These are phyloP conservation scores for Acrobasis consociella DNA, from an alignment of 2,888 invertebrate genomes.

Conservation along the genomic window DNA sequence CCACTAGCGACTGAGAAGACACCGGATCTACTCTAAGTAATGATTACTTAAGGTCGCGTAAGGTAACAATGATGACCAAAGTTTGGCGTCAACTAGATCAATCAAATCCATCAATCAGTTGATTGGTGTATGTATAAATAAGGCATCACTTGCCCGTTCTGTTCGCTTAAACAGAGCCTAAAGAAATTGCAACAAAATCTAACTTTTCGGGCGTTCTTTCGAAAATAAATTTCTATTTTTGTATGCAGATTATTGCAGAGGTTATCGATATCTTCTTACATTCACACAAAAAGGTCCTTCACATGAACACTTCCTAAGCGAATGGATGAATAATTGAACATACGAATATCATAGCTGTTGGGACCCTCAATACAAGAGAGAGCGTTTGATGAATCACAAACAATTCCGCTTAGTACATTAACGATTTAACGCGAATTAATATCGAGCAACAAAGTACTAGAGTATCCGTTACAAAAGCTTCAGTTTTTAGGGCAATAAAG, in stretches of 20 bases:
- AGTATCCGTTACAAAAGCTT: neutral
- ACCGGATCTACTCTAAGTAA: neutral
- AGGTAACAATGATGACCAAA: neutral
- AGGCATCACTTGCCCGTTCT: too few species aligned
- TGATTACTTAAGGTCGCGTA: neutral
- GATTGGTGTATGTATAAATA: too few species aligned
- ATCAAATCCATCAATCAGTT: neutral
- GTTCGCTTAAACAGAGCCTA: too few species aligned
- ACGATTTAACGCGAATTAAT: constrained; percentile 1
- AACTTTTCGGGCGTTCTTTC: too few species aligned
- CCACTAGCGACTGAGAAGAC: neutral
- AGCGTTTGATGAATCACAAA: neutral
- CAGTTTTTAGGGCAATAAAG: constrained; percentile 40
- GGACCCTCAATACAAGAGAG: neutral
- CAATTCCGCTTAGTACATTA: neutral
- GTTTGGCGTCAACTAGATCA: constrained; percentile 6
- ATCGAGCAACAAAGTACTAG: constrained; percentile 1
- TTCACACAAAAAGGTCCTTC: too few species aligned
- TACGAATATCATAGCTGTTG: neutral
- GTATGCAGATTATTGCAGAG: too few species aligned
- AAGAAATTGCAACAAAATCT: too few species aligned
- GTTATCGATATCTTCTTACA: too few species aligned
- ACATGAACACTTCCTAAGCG: neutral
- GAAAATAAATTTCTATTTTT: too few species aligned
- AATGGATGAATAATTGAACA: neutral